Evolutionary conservation across 1,140 invertebrate genomes (phyloP).

Genomic region (Dryas iulia): DNA sequence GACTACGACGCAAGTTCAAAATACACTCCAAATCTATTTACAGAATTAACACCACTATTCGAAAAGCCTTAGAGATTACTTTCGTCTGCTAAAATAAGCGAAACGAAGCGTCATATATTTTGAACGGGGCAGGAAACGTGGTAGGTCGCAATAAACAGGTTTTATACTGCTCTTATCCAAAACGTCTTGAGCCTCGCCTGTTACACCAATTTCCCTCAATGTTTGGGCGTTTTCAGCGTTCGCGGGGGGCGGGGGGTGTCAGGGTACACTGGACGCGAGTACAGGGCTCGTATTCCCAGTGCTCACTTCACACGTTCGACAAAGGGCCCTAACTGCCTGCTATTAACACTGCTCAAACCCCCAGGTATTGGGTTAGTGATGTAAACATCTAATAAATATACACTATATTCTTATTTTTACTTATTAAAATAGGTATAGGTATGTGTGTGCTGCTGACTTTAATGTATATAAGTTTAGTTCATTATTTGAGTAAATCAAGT

Average conservation of each 20-base stretch:
- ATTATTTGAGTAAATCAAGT: too few species aligned
- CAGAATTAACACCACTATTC: slow-evolving; percentile 25
- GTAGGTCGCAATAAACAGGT: slow-evolving; percentile 57
- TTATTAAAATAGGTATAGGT: neutral
- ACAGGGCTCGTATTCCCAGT: slow-evolving; percentile 55
- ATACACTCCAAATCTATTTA: neutral
- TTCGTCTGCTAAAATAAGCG: slow-evolving; percentile 21
- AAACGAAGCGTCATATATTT: slow-evolving; percentile 32
- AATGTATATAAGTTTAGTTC: neutral
- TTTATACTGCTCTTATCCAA: slow-evolving; percentile 42
- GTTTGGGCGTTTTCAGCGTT: neutral
- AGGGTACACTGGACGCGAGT: slow-evolving; percentile 29
- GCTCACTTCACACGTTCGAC: slow-evolving; percentile 74
- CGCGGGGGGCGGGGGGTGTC: slow-evolving; percentile 34
- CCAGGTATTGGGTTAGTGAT: slow-evolving; percentile 55
- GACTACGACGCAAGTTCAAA: neutral
- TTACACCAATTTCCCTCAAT: slow-evolving; percentile 5
- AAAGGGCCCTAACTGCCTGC: slow-evolving; percentile 76
- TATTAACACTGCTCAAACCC: slow-evolving; percentile 70
- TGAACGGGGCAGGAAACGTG: slow-evolving; percentile 48
- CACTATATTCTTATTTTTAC: neutral
- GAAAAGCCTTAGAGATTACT: neutral
- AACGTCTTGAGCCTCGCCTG: slow-evolving; percentile 29
- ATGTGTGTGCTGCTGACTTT: neutral
- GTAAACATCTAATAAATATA: slow-evolving; percentile 34